Evolutionary conservation across 2,113 vertebrate species (phyloP), one percentile per base, ranked within the genome.

Genomic region (Seriola rivoliana): DNA sequence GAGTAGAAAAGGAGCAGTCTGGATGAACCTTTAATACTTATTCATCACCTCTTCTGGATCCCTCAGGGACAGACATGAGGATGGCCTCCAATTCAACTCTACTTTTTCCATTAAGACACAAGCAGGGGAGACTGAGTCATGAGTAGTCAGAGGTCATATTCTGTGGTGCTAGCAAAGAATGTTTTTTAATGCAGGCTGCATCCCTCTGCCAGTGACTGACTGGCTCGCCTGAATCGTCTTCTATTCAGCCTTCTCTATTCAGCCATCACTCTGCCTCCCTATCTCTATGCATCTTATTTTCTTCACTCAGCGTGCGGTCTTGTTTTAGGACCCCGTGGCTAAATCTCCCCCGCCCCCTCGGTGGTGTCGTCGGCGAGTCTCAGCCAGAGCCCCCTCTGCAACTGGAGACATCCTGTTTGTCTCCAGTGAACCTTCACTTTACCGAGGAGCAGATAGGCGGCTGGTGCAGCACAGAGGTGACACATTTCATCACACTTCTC

Each of bases 171-270:
- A 85, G 85, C 82, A 81, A 88, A 90, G 77, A 73, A 63, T 54
- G 64, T 68, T 86, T 29, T 86, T 88, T 85, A 88, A 91, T 87
- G 87, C 80, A 85, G 75, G 36, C 85, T 54, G 68, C 58, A 65
- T 57, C 52, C 38, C 68, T 71, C 59, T 62, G 38, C 63, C 68
- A 65, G 48, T 73, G 67, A 87, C 74, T 80, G 75, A 82, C 71
- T 81, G 52, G 36, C 80, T 65, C 14, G 40, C 9, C 36, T 83
- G 82, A 88, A 68, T 78, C 36, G 29, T 83, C 77, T 63, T 71
- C 73, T 82, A 82, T 88, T 90, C 78, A 87, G 57, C 34, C 60
- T 50, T 63, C 71, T 82, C 79, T 71, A 81, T 85, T 89, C 86
- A 88, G 73, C 81, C 71, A 68, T 88, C 87, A 83, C 74, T 77